These are phyloP conservation scores for Acanthaster planci DNA, from an alignment of 35 echinoderm and acorn worm genomes.

Conservation along the genomic window DNA sequence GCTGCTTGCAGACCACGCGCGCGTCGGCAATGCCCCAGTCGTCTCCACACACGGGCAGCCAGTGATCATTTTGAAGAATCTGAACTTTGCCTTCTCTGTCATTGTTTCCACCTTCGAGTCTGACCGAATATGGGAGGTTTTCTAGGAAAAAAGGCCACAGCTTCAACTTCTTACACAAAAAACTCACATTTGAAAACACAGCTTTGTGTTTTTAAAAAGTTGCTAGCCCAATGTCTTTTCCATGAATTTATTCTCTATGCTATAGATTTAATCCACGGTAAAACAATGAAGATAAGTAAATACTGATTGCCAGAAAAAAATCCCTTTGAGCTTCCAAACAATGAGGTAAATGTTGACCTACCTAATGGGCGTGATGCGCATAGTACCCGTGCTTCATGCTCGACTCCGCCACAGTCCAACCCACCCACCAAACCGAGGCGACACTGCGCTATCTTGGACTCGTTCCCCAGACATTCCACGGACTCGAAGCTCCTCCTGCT, in stretches of 20 bases:
- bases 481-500: background rate
- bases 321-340: too few species aligned
- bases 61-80: constrained; percentile 5
- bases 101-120: background rate
- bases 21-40: constrained; percentile 23
- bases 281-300: too few species aligned
- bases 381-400: constrained; percentile 12
- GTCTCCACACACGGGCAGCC: constrained; percentile 20
- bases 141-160: background rate
- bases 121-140: background rate
- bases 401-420: background rate
- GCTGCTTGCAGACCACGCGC: constrained; percentile 19
- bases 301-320: too few species aligned
- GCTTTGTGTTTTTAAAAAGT: too few species aligned
- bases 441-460: background rate
- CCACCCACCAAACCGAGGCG: background rate
- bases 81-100: background rate
- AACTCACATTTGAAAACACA: too few species aligned
- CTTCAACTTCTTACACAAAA: too few species aligned
- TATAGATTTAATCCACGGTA: too few species aligned
- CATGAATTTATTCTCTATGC: too few species aligned
- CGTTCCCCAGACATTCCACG: constrained; percentile 5
- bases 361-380: background rate
- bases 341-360: background rate
- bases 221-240: too few species aligned